phyloP scores from a whole-genome alignment of 2,113 vertebrate species.

The Cebidichthys violaceus region DNA sequence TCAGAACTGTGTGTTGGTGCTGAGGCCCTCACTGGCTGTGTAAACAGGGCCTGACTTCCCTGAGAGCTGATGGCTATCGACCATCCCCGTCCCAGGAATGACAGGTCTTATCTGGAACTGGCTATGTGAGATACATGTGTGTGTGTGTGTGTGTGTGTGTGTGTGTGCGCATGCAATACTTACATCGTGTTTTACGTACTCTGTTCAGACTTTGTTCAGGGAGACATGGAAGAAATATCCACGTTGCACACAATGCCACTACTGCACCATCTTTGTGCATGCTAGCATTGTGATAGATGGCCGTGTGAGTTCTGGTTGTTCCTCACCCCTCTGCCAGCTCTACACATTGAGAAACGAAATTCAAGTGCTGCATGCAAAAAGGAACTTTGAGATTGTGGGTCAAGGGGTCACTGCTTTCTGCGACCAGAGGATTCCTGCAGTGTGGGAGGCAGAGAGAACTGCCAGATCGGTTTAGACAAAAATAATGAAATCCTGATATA shows the following conservation, averaged over 20 bases:
- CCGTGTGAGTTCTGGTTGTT: conserved; percentile 58
- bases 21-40: conserved; percentile 57
- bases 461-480: not conserved
- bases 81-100: conserved; percentile 42
- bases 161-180: not conserved
- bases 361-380: conserved; percentile 76
- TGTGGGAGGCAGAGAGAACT: conserved; percentile 22
- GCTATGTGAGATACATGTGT: conserved; percentile 16
- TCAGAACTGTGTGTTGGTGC: conserved; percentile 29
- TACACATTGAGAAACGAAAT: conserved; percentile 75
- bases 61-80: conserved; percentile 65
- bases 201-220: conserved; percentile 8
- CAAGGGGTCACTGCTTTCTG: conserved; percentile 65
- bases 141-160: not conserved
- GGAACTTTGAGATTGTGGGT: conserved; percentile 65
- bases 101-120: conserved; percentile 65
- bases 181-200: not conserved
- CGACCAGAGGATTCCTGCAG: conserved; percentile 48
- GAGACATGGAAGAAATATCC: not conserved
- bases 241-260: not conserved
- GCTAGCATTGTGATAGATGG: conserved; percentile 64
- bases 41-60: conserved; percentile 71
- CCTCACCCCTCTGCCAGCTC: conserved; percentile 63
- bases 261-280: conserved; percentile 22
- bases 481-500: not conserved